phyloP scores from a whole-genome alignment of 1,140 invertebrate genomes.

The Sycophila sp. region DNA sequence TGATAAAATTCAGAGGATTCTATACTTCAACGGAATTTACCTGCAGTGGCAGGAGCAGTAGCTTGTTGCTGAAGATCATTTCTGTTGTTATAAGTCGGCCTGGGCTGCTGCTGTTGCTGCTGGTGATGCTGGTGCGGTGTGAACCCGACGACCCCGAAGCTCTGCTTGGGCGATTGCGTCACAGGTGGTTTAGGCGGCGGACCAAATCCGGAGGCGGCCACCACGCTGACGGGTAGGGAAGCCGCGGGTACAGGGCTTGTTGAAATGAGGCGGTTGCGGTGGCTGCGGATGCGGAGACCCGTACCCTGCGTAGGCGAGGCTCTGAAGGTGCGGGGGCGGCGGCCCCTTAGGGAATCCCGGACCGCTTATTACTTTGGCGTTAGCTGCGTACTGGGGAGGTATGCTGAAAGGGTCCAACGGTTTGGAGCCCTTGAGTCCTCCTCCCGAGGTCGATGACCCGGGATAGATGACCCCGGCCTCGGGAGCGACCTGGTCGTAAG shows the following conservation, averaged over 20 bases:
- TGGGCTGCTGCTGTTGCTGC: background rate
- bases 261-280: background rate
- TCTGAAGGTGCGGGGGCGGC: conserved; percentile 47
- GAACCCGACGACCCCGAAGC: background rate
- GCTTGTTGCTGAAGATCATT: conserved; percentile 10
- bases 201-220: background rate
- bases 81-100: background rate
- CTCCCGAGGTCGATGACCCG: background rate
- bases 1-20: no score
- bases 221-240: background rate
- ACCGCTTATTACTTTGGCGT: conserved; percentile 34
- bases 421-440: background rate
- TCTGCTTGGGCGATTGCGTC: background rate
- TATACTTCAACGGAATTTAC: no score
- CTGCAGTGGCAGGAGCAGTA: background rate
- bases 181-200: background rate
- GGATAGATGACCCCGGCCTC: conserved; percentile 32
- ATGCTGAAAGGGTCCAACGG: conserved; percentile 37
- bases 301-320: conserved; percentile 57
- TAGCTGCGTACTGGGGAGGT: conserved; percentile 42
- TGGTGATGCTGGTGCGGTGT: background rate
- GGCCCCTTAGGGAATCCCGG: conserved; percentile 45
- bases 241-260: background rate
- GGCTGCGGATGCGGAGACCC: conserved; percentile 19
- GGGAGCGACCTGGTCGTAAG: conserved; percentile 48